Percentiles rank a stretch among this genome's conserved stretches.
These are phyloP conservation scores for Nephrocerus scutellatus DNA, from an alignment of 2,888 invertebrate genomes.

Conservation along the genomic window DNA sequence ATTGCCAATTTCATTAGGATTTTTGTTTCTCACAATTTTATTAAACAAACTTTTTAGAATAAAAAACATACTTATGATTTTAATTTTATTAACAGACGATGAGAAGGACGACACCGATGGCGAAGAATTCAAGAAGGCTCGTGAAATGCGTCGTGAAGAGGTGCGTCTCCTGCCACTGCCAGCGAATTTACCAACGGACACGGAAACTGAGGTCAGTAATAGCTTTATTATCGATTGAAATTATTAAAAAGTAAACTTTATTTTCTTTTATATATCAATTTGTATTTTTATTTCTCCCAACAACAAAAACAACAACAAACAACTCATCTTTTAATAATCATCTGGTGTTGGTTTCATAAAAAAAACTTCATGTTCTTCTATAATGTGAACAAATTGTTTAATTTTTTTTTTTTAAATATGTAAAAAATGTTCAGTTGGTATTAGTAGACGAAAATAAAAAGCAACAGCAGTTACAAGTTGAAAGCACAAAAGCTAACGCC, in stretches of 20 bases:
- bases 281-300: slow-evolving; percentile 14
- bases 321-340: slow-evolving; percentile 12
- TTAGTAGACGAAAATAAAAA: slow-evolving; percentile 3
- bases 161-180: slow-evolving; percentile 58
- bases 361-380: slow-evolving; percentile 1
- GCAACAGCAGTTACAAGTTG: too few relatives aligned
- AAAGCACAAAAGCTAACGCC: slow-evolving; percentile 3
- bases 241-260: too few relatives aligned
- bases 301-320: slow-evolving; percentile 18
- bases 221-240: slow-evolving; percentile 16
- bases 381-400: too few relatives aligned
- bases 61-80: neutral
- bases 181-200: slow-evolving; percentile 58
- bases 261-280: slow-evolving; percentile 15
- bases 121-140: slow-evolving; percentile 59
- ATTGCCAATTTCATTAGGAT: too few relatives aligned
- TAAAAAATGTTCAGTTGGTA: slow-evolving; percentile 1
- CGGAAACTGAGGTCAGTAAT: slow-evolving; percentile 62
- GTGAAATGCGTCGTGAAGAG: slow-evolving; percentile 61
- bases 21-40: too few relatives aligned
- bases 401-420: slow-evolving; percentile 10
- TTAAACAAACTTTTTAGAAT: slow-evolving; percentile 1
- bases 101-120: slow-evolving; percentile 69
- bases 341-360: slow-evolving; percentile 37
- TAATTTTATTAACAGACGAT: slow-evolving; percentile 39